Evolutionary conservation across 2,797 vertebrate genomes (phyloP).

Genomic region (Gallinago stenura): DNA sequence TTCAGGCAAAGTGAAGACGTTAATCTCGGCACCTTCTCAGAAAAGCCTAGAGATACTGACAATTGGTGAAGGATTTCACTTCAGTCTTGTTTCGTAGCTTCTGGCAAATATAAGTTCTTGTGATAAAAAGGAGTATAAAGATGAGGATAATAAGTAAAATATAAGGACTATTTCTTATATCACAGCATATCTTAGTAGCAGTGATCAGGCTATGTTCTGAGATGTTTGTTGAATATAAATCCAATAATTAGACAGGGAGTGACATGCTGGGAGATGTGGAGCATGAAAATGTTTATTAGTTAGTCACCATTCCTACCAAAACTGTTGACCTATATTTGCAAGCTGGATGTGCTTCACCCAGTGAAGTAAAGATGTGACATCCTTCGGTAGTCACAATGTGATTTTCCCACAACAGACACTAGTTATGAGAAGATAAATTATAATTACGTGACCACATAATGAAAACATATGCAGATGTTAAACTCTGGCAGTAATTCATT

Average conservation of each 20-base stretch:
- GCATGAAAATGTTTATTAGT: background rate
- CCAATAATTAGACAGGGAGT: background rate
- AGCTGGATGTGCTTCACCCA: background rate
- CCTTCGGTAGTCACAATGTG: background rate
- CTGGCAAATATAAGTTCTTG: background rate
- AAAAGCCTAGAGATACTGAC: background rate
- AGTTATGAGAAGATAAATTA: background rate
- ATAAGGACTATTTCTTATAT: background rate
- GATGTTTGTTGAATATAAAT: fast-evolving
- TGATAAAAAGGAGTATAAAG: background rate
- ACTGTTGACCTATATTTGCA: background rate
- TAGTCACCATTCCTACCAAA: background rate
- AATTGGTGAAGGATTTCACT: background rate
- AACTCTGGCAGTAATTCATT: background rate
- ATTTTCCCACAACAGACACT: background rate
- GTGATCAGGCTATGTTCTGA: background rate
- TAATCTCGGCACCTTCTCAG: background rate
- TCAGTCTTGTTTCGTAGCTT: background rate
- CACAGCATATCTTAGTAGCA: background rate
- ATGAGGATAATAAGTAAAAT: background rate
- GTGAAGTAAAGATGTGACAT: background rate
- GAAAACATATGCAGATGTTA: background rate
- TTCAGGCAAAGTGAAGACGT: background rate
- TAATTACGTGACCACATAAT: background rate
- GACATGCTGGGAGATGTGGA: background rate